phyloP scores from a whole-genome alignment of 1,140 invertebrate genomes.

The Callitettix versicolor region DNA sequence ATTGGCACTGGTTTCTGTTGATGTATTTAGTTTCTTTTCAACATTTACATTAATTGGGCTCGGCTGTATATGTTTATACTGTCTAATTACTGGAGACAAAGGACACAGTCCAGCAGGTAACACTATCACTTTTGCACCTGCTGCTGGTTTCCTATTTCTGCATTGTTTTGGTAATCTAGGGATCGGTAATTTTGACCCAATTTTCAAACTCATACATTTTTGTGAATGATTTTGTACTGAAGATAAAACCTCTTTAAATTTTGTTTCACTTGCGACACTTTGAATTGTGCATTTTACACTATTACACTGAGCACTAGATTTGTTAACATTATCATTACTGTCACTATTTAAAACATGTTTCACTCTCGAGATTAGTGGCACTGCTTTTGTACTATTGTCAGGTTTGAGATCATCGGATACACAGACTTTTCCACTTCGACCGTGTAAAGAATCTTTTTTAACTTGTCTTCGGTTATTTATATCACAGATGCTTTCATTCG shows the following conservation, averaged over 20 bases:
- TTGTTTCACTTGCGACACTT: not conserved
- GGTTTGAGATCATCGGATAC: conserved; percentile 4
- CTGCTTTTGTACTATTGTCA: conserved; percentile 9
- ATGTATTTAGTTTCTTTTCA: not conserved
- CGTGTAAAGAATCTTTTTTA: not conserved
- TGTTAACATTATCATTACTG: not conserved
- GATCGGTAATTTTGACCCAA: too few relatives aligned
- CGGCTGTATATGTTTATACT: not conserved
- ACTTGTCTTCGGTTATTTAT: conserved; percentile 1
- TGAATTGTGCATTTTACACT: not conserved
- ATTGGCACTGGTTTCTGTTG: not conserved
- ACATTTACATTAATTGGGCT: not conserved
- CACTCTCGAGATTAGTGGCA: not conserved
- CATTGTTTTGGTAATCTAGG: too few relatives aligned
- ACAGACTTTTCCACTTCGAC: not conserved
- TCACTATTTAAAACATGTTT: not conserved
- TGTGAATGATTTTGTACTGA: not conserved
- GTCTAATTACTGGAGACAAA: not conserved
- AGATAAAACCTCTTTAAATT: not conserved
- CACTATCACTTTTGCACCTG: too few relatives aligned
- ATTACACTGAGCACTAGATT: not conserved
- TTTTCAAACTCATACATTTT: too few relatives aligned
- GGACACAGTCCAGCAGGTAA: too few relatives aligned
- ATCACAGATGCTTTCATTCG: conserved; percentile 2
- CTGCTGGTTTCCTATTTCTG: too few relatives aligned